Evolutionary conservation across 2,797 vertebrate species (phyloP).

Genomic region (Carapus acus): DNA sequence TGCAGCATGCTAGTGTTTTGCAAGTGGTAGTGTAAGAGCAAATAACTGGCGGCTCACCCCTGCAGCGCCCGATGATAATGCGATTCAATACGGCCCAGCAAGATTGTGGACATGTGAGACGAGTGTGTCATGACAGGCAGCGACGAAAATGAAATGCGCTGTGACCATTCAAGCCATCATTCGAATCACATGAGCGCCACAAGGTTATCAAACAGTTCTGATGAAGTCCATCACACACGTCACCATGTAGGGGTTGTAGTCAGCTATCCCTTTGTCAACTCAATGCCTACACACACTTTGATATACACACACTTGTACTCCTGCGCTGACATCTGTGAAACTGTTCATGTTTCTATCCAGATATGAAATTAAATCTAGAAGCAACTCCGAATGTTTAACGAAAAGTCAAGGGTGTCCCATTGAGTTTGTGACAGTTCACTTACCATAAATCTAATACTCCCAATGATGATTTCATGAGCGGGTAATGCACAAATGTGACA

Average conservation of each 20-base stretch:
- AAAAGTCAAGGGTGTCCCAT: too few relatives aligned
- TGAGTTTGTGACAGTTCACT: too few relatives aligned
- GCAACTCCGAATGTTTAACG: too few relatives aligned
- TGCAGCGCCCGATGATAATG: conserved; percentile 25
- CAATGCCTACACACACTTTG: not conserved
- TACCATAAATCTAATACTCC: too few relatives aligned
- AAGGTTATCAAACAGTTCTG: conserved; percentile 11
- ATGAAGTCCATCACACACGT: not conserved
- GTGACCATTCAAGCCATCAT: conserved; percentile 32
- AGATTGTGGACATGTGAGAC: conserved; percentile 58
- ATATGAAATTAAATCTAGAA: not conserved
- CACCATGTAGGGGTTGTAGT: not conserved
- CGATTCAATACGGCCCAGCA: conserved; percentile 38
- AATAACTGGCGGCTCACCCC: conserved; percentile 1
- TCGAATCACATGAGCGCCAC: conserved; percentile 56
- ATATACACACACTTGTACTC: too few relatives aligned
- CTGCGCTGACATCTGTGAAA: not conserved
- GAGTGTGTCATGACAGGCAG: conserved; percentile 16
- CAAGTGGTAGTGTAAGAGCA: not conserved
- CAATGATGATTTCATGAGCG: too few relatives aligned
- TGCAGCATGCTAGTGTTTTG: not conserved
- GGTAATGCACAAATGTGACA: too few relatives aligned
- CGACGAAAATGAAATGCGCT: conserved; percentile 31
- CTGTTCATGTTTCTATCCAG: not conserved
- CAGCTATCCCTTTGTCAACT: not conserved